Conservation (phyloP, 2,113 vertebrate species). For the Chionomys nivalis region DNA sequence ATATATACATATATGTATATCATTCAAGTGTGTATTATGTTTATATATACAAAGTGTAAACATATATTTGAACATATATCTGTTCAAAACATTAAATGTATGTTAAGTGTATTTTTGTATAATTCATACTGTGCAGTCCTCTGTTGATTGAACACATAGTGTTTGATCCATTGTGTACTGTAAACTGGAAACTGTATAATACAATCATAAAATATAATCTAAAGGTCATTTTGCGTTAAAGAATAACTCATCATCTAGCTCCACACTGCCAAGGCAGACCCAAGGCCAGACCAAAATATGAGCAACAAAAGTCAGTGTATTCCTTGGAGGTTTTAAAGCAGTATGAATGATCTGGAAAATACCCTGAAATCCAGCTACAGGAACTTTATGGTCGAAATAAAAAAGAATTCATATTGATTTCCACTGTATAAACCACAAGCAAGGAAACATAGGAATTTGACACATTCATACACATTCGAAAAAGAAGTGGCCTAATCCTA, state of each 20-base stretch:
- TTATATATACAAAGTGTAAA: no score
- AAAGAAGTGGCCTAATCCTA: background rate
- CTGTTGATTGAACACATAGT: background rate
- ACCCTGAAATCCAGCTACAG: slow-evolving; percentile 28
- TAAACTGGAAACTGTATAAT: slow-evolving; percentile 31
- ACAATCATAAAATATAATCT: slow-evolving; percentile 55
- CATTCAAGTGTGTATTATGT: no score
- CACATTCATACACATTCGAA: background rate
- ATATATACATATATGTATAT: no score
- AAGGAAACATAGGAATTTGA: slow-evolving; percentile 53
- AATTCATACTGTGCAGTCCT: background rate
- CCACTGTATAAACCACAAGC: slow-evolving; percentile 50
- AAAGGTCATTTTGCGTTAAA: slow-evolving; percentile 53
- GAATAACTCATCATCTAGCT: slow-evolving; percentile 37
- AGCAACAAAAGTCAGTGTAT: slow-evolving; percentile 14
- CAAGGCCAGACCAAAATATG: slow-evolving; percentile 48
- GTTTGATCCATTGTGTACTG: background rate
- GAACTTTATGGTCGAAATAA: background rate
- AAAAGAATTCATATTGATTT: slow-evolving; percentile 57
- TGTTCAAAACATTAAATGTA: background rate
- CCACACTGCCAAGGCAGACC: background rate
- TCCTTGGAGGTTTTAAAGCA: background rate
- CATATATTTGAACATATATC: background rate
- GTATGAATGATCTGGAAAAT: slow-evolving; percentile 13
- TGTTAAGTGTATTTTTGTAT: slow-evolving; percentile 27